Conservation (phyloP, 2,888 invertebrate species). For the Abrostola tripartita region DNA sequence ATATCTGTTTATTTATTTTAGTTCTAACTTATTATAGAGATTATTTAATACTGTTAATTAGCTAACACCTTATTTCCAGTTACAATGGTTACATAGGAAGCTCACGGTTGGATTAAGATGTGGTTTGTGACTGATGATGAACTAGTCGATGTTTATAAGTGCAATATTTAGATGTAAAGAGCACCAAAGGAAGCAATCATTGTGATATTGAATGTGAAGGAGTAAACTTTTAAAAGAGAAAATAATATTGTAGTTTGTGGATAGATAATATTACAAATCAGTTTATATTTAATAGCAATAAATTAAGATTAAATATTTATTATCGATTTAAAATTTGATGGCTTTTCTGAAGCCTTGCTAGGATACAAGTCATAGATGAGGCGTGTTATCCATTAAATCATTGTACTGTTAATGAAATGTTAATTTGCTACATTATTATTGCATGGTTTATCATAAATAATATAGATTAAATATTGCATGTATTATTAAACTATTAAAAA, state of each 20-base stretch:
- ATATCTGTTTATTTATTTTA: slow-evolving; percentile 44
- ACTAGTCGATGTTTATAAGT: slow-evolving; percentile 65
- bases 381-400: slow-evolving; percentile 28
- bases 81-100: slow-evolving; percentile 42
- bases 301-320: slow-evolving; percentile 29
- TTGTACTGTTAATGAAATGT: slow-evolving; percentile 32
- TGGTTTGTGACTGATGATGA: slow-evolving; percentile 58
- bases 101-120: slow-evolving; percentile 41
- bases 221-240: slow-evolving; percentile 56
- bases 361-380: slow-evolving; percentile 25
- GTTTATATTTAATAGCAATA: slow-evolving; percentile 43
- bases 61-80: slow-evolving; percentile 40
- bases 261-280: slow-evolving; percentile 38
- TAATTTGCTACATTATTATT: slow-evolving; percentile 28
- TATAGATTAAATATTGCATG: slow-evolving; percentile 18
- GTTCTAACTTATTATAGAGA: slow-evolving; percentile 22
- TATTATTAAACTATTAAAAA: slow-evolving; percentile 22
- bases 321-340: slow-evolving; percentile 21
- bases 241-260: slow-evolving; percentile 39
- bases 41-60: slow-evolving; percentile 29
- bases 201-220: slow-evolving; percentile 76
- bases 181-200: slow-evolving; percentile 75
- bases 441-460: slow-evolving; percentile 24
- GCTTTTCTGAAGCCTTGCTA: slow-evolving; percentile 40
- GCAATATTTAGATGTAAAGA: slow-evolving; percentile 67